Base-by-base conservation (phyloP, 2,113 vertebrate species). In the Oceanites oceanicus region DNA sequence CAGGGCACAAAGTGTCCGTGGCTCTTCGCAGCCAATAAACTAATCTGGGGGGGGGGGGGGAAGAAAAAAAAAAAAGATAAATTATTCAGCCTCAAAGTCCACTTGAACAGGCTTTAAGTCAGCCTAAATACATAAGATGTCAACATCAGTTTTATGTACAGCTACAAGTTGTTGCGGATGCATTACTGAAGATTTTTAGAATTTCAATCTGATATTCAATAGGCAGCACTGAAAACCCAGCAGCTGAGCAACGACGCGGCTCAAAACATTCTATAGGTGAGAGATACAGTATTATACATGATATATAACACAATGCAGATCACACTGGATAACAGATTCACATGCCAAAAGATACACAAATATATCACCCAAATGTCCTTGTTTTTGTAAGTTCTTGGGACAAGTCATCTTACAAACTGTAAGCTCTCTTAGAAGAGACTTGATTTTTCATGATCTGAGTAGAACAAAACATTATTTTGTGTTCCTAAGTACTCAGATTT, bases 1-100 rank as follows among this genome's bases (percentile, higher is more conserved):
- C 95, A 97, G 98, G 98, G 86, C 98, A 91, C 79, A 44, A 52
- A 86, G 61, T 11, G 38, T 94, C 82, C 13, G 91, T 81, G 77
- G 56, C 9, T 78, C 96, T 70, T 83, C 13, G 9, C 89, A 73
- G 86, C 68, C 97, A 97, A 90, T 13, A 93, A 84, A 85, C 91
- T 78, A 96, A 97, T 44, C 98, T 98, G 45, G 20, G 13, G 45
- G 25, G 15, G 80, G 9, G 75, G 12, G 10, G 78, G 7, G 67
- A 15, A 11, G 38, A 2, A 82, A 68, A 79, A 63, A 21, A 12
- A 50, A 3, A 84, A 53, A 73, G 10, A 18, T 45, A 40, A 88
- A 90, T 71, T 55, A 62, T 22, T 92, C 53, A 53, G 58, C 53
- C 52, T 86, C 90, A 47, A 91, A 79, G 25, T 47, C 26, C 8